Evolutionary conservation across 2,797 vertebrate species (phyloP), one percentile per base, ranked within the genome.

Genomic region (Sebastes oblongus): DNA sequence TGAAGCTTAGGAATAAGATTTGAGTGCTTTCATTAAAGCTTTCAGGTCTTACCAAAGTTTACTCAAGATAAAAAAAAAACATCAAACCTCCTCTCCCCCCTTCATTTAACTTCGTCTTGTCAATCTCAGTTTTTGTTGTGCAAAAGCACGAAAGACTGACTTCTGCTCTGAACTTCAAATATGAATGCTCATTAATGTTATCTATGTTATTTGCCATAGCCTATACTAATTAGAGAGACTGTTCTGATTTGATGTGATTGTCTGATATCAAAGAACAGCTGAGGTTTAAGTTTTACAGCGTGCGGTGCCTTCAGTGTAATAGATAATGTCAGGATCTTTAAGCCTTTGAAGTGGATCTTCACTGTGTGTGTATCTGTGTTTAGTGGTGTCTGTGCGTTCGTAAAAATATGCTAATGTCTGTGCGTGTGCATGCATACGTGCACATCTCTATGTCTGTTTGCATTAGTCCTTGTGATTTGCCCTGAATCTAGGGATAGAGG

Each of bases 401-500:
- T 76, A 76, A 67, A 75, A 67, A 75, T n/a, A 36, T 25, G 29
- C 68, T 29, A 24, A 42, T 81, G 56, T 55, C 42, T 72, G 27
- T 62, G 77, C 78, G 77, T 58, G 59, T 67, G 67, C 29, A 1
- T 52, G 70, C 46, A 39, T 46, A 70, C 36, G 60, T 68, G 66
- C 54, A 54, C 65, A 24, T 74, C 68, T 84, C 70, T 65, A 30
- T 86, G 92, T 92, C 89, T 88, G 77, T 84, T 90, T 88, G 82
- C 70, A 92, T 91, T 89, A 91, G 83, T 82, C n/a, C 79, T 80
- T 77, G 71, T 62, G 76, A 90, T 91, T 85, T 89, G 88, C 91
- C 90, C 83, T 81, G 81, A 87, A 89, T 88, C 89, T 27, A 85
- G 76, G 86, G 72, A 92, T 34, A 59, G 90, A 82, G 82, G 88